These are phyloP conservation scores for Smithornis capensis DNA, from an alignment of 2,113 vertebrate genomes.

Conservation along the genomic window DNA sequence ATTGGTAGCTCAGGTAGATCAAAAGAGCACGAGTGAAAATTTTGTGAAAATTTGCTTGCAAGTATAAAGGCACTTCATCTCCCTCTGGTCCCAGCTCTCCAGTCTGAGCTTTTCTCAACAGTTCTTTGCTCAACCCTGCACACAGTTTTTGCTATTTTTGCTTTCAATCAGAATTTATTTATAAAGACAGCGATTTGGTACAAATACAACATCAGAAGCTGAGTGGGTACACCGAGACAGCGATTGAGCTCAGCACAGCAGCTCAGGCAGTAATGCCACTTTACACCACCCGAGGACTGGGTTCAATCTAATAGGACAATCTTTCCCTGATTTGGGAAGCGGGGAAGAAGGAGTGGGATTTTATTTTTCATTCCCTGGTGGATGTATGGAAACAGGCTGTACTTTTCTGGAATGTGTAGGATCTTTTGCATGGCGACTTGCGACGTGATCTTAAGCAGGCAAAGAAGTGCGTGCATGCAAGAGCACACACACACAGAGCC, in stretches of 20 bases:
- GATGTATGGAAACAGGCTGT: background rate
- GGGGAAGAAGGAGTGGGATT: background rate
- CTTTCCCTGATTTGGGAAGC: background rate
- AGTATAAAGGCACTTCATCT: background rate
- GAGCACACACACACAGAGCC: background rate
- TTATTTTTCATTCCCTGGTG: background rate
- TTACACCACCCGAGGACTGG: background rate
- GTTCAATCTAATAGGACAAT: background rate
- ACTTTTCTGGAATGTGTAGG: conserved; percentile 6
- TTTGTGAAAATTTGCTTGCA: background rate
- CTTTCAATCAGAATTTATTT: background rate
- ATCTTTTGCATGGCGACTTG: background rate
- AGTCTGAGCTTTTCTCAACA: background rate
- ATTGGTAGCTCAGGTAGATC: background rate
- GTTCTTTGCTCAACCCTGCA: background rate
- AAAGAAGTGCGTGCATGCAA: background rate
- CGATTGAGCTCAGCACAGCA: background rate
- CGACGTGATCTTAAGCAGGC: background rate
- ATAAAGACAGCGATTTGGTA: background rate
- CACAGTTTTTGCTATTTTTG: background rate
- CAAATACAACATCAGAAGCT: background rate
- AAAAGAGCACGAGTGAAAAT: background rate
- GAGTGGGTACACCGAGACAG: background rate
- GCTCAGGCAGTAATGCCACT: background rate
- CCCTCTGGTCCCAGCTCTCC: background rate